Conservation (phyloP, 2,113 vertebrate species). For the Mesoclemmys tuberculata region DNA sequence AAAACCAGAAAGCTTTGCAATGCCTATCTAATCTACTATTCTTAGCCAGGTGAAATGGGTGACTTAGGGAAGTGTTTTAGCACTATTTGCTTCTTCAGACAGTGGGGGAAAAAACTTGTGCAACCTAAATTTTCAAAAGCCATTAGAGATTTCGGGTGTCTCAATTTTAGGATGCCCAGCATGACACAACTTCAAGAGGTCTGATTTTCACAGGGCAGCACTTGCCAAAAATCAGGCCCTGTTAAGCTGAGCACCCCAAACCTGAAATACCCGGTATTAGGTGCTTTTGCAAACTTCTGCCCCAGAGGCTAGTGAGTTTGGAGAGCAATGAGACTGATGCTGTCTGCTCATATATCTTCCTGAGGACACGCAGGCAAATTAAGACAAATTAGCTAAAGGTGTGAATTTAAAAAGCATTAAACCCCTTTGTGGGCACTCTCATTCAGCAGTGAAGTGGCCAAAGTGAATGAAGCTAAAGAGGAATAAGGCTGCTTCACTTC, state of each 20-base stretch:
- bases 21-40: background rate
- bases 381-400: background rate
- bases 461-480: background rate
- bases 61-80: background rate
- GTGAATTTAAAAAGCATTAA: background rate
- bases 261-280: rapidly evolving
- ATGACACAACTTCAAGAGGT: background rate
- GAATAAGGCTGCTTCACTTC: background rate
- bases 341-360: background rate
- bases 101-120: background rate
- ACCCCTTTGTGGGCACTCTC: background rate
- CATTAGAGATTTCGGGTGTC: background rate
- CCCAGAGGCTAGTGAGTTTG: background rate
- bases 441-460: background rate
- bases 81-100: background rate
- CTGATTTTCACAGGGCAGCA: background rate
- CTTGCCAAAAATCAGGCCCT: background rate
- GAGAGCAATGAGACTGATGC: background rate
- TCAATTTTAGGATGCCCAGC: background rate
- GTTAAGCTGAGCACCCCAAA: background rate
- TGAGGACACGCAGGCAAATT: background rate
- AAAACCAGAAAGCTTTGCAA: background rate
- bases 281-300: background rate
- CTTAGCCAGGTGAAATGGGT: background rate
- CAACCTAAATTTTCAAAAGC: background rate